Base-by-base conservation (phyloP, 2,888 invertebrate species). In the Macrophya annulata region DNA sequence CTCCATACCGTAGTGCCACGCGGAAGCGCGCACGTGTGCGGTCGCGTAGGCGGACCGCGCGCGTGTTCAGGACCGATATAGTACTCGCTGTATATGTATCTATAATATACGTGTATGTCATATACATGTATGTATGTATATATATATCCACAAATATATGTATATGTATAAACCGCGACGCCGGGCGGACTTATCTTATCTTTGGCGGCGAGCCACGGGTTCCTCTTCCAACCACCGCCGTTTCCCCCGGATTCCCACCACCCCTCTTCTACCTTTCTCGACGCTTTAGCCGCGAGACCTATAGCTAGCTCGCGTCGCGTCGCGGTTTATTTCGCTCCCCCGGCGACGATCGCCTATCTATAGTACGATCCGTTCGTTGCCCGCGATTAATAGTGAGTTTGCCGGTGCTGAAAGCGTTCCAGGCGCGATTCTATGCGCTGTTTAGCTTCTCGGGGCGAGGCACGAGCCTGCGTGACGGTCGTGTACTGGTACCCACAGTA, bases 191-290 rank as follows among this genome's bases (percentile, higher is more conserved):
- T 81, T 81, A 81, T 81, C 81, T 81, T 81, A 81, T 81, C 81
- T 81, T 81, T 81, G 81, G 81, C 81, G 81, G 81, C 62, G 81
- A 81, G 81, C 81, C 81, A 81, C 62, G 81, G n/a, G 81, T 51
- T 62, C 59, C 79, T 59, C 79, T 62, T 81, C 62, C 59, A 45
- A 43, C 43, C n/a, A 21, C 51, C 25, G 0, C 48, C 25, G 12
- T 43, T 12, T 51, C 8, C 51, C 51, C 74, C 21, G 21, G 21
- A 8, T 12, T 45, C 45, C 45, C 12, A 0, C 12, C 8, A 25
- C n/a, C 43, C 15, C 51, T 12, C 17, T 5, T 25, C 76, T 25
- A 15, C 6, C 55, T 5, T 37, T n/a, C 72, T 10, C 17, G 17
- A n/a, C 25, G 51, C 31, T 37, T 25, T 55, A 9, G 55, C 51